A percentile compares a stretch with the other conserved stretches of the same genome.
These are phyloP conservation scores for Tigriopus japonicus DNA, from an alignment of 1,140 invertebrate genomes.

Conservation along the genomic window DNA sequence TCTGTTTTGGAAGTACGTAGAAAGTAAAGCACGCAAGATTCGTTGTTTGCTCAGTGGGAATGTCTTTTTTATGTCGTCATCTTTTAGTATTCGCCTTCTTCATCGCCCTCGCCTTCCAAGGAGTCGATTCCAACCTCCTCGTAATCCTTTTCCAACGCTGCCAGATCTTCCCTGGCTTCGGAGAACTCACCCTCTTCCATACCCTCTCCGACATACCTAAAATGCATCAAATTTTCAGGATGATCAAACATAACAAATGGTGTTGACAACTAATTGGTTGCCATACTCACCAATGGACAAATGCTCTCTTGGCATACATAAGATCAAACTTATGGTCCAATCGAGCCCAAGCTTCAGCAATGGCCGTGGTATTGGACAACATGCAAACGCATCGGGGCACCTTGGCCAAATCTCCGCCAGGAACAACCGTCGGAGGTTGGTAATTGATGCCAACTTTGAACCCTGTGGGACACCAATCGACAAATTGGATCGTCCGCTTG, in stretches of 20 bases:
- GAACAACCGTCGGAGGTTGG: constrained; percentile 35
- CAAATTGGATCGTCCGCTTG: constrained; percentile 7
- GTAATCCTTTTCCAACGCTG: constrained; percentile 47
- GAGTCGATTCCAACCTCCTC: constrained; percentile 38
- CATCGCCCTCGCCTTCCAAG: constrained; percentile 46
- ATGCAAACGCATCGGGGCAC: constrained; percentile 13
- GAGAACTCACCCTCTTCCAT: constrained; percentile 57
- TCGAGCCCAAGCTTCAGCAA: constrained; percentile 31
- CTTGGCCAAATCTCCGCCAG: constrained; percentile 22
- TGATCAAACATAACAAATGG: constrained; percentile 34
- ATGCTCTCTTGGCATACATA: constrained; percentile 54
- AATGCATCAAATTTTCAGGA: constrained; percentile 32
- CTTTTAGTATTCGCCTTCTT: constrained; percentile 26
- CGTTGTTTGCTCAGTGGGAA: too few relatives aligned
- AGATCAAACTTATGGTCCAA: constrained; percentile 37
- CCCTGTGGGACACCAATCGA: constrained; percentile 33
- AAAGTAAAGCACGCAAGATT: too few relatives aligned
- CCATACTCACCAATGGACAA: constrained; percentile 55
- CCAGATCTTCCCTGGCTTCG: constrained; percentile 50
- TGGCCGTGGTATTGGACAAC: constrained; percentile 24
- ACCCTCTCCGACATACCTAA: constrained; percentile 45
- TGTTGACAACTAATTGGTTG: too few relatives aligned
- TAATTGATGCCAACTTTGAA: constrained; percentile 22
- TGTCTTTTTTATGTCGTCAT: too few relatives aligned
- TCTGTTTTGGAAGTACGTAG: too few relatives aligned